phyloP scores from a whole-genome alignment of 1,140 invertebrate genomes.

The Temnothorax curvispinosus region DNA sequence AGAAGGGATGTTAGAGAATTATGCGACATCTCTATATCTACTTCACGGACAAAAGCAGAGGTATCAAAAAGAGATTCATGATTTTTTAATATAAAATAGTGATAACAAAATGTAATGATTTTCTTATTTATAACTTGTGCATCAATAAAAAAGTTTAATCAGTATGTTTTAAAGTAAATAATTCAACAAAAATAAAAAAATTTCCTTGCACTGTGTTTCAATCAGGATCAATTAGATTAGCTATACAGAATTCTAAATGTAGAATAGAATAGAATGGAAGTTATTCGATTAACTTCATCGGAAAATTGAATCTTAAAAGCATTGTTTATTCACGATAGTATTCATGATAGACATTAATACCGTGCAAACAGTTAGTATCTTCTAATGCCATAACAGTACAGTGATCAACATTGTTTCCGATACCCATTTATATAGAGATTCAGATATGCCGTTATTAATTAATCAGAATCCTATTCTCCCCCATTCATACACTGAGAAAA shows the following conservation, averaged over 20 bases:
- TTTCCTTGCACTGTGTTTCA: neutral
- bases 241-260: neutral
- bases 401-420: constrained; percentile 10
- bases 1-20: constrained; percentile 25
- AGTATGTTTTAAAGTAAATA: neutral
- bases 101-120: neutral
- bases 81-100: neutral
- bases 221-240: neutral
- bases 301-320: neutral
- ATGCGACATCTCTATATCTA: constrained; percentile 1
- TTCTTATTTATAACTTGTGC: neutral
- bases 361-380: neutral
- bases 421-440: neutral
- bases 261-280: neutral
- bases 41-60: neutral
- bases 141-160: neutral
- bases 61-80: neutral
- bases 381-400: neutral
- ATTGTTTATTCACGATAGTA: neutral
- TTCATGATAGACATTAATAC: constrained; percentile 15
- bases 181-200: neutral
- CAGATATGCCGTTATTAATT: neutral
- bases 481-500: too few relatives aligned
- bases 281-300: neutral
- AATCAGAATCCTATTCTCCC: neutral